phyloP scores from a whole-genome alignment of 2,888 invertebrate species.

The Myopa testacea region DNA sequence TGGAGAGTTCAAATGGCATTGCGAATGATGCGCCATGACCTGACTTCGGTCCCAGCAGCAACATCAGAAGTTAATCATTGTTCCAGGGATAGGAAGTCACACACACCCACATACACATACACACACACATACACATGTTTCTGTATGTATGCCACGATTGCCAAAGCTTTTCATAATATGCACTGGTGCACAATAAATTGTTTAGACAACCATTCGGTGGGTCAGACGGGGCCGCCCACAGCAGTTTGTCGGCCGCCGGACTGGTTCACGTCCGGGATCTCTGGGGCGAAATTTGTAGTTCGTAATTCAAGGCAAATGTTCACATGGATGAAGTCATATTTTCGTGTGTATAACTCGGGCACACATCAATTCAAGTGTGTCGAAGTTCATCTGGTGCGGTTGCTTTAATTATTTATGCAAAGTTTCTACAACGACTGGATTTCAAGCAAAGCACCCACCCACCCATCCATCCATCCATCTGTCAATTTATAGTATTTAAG shows the following conservation, averaged over 20 bases:
- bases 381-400: conserved; percentile 26
- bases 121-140: background rate
- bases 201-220: conserved; percentile 10
- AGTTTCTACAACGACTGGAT: conserved; percentile 18
- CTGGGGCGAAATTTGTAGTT: conserved; percentile 33
- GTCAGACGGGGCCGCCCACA: background rate
- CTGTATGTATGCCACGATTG: background rate
- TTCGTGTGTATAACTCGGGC: background rate
- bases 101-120: background rate
- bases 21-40: background rate
- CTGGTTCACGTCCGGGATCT: background rate
- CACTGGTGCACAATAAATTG: conserved; percentile 18
- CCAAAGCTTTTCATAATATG: background rate
- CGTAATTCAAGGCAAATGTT: conserved; percentile 34
- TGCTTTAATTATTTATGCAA: conserved; percentile 43
- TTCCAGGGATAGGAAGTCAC: background rate
- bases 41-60: background rate
- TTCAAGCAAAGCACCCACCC: background rate
- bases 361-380: background rate
- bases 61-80: background rate
- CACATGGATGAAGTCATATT: background rate
- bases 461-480: background rate
- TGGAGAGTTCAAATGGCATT: background rate
- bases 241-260: background rate
- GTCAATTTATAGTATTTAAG: background rate